Evolutionary conservation across 2,888 invertebrate species (phyloP).

Genomic region (Hydrotaea cyrtoneurina): DNA sequence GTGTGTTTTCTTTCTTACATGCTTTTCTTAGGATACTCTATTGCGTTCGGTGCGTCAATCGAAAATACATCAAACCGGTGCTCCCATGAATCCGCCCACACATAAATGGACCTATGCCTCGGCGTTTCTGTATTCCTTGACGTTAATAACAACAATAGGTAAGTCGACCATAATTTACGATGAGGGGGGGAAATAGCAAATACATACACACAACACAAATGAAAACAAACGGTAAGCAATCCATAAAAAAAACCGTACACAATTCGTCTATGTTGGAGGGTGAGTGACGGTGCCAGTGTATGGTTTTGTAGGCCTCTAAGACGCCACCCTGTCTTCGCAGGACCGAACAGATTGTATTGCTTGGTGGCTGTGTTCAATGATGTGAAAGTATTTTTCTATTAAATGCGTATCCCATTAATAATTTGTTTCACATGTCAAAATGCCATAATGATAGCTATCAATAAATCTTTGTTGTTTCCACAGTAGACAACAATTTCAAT

Average conservation of each 20-base stretch:
- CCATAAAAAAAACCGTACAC: not conserved
- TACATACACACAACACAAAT: too few relatives aligned
- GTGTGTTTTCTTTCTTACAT: not conserved
- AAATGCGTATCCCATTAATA: slow-evolving; percentile 25
- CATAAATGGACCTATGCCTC: slow-evolving; percentile 95
- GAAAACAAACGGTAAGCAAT: too few relatives aligned
- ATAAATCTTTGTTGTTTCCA: slow-evolving; percentile 35
- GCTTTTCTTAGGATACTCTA: slow-evolving; percentile 77
- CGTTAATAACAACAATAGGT: slow-evolving; percentile 97
- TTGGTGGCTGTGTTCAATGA: not conserved
- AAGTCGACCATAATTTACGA: slow-evolving; percentile 77
- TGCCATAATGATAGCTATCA: slow-evolving; percentile 52
- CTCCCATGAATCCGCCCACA: slow-evolving; percentile 81
- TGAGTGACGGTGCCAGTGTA: too few relatives aligned
- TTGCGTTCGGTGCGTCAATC: slow-evolving; percentile 81
- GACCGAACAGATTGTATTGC: not conserved
- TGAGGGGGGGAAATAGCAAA: not conserved
- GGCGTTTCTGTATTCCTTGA: slow-evolving; percentile 95
- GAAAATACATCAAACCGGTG: slow-evolving; percentile 80
- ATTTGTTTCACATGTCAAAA: slow-evolving; percentile 38
- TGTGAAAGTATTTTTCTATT: slow-evolving; percentile 33
- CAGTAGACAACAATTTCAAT: not conserved
- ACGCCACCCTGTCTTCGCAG: not conserved
- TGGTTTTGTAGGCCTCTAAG: not conserved
- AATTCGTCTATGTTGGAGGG: not conserved